Conservation (phyloP, 1,140 invertebrate genomes). For the Drosophila nigrodunni region DNA sequence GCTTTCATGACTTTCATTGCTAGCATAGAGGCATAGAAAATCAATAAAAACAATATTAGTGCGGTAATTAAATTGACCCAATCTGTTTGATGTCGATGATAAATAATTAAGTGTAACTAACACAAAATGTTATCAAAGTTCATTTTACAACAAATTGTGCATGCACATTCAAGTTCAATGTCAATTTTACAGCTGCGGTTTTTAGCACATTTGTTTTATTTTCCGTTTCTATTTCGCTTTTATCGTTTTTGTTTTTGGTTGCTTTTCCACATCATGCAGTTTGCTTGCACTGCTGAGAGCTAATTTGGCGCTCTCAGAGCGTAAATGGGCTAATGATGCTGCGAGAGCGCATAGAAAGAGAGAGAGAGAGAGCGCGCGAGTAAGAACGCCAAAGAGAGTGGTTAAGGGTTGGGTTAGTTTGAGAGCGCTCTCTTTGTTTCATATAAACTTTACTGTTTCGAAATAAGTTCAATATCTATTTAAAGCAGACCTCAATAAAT, state of each 20-base stretch:
- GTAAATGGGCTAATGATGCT: conserved; percentile 26
- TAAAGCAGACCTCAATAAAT: conserved; percentile 29
- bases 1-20: conserved; percentile 12
- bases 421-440: not conserved
- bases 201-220: conserved; percentile 24
- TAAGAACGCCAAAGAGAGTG: conserved; percentile 11
- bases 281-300: conserved; percentile 24
- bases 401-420: conserved; percentile 8
- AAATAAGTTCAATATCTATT: conserved; percentile 6
- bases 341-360: conserved; percentile 5
- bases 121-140: conserved; percentile 1
- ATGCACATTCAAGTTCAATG: conserved; percentile 68
- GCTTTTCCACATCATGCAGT: not conserved
- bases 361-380: conserved; percentile 22
- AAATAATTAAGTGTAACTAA: not conserved
- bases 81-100: conserved; percentile 9
- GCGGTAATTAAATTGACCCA: conserved; percentile 42
- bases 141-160: conserved; percentile 6
- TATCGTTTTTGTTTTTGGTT: not conserved
- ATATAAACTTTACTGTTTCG: not conserved
- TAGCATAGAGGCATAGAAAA: conserved; percentile 55
- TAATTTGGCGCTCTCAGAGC: conserved; percentile 6
- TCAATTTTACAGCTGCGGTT: conserved; percentile 46
- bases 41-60: conserved; percentile 51
- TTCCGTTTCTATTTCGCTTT: conserved; percentile 20